Base-by-base conservation (phyloP, 2,797 vertebrate genomes). In the Microctenopoma steveboyesi region DNA sequence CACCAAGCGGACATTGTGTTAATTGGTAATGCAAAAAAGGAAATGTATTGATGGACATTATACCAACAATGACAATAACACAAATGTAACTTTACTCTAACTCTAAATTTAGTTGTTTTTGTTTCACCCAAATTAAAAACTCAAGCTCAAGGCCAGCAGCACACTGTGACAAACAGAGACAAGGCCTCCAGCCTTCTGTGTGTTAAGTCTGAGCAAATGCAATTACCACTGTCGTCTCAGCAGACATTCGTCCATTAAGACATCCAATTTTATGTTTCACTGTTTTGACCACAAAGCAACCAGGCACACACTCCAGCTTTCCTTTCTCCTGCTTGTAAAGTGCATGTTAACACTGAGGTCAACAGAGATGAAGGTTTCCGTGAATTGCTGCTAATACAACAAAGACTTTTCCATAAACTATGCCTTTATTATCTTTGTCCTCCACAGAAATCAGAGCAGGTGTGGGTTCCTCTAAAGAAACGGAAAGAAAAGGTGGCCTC, bases 401-500 rank as follows among this genome's bases (percentile, higher is more conserved):
- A 10, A 28, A 60, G 5, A 11, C 1, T 33, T 62, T 60, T 55
- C 12, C 55, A 33, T 22, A 40, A 51, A 58, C 43, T 51, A 50
- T 27, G 51, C 63, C 49, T 64, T 59, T 35, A 50, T 53, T 37
- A 71, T 61, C 22, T 48, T 9, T 22, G 40, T 55, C 50, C 25
- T 52, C 48, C 25, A 7, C 55, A 64, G 64, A 47, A 74, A 81
- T 64, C 48, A 40, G 46, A 53, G 49, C 1, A 0, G 16, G 58
- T 1, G 7, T 9, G 47, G 4, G 11, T 9, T 35, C 49, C 56
- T 15, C 45, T 51, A 33, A 68, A 40, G 73, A 78, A 78, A 60
- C 66, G 74, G 54, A 71, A 59, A 42, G 62, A 74, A 74, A 59
- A 64, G 58, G 47, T 68, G 72, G 66, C 82, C 81, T 76, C 65